Conservation (phyloP, 2,797 vertebrate genomes). For the Amphiprion clarkii region DNA sequence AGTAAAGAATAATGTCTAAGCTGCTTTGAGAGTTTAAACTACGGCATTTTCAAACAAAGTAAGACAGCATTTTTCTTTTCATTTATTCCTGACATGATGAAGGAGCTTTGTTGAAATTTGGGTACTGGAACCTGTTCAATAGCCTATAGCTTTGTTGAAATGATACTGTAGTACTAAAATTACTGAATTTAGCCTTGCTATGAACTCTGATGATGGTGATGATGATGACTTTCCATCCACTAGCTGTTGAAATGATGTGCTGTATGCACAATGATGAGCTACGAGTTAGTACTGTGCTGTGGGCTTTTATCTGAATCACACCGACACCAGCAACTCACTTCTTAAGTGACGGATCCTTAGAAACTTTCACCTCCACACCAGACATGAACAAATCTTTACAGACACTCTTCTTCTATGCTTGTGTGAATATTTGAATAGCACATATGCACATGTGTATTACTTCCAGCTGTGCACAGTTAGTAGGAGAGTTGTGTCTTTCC, state of each 20-base stretch:
- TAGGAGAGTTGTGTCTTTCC: not conserved
- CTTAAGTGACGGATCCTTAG: not conserved
- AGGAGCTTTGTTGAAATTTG: not conserved
- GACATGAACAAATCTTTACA: not conserved
- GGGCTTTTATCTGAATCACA: conserved; percentile 19
- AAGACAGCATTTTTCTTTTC: not conserved
- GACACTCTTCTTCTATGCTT: not conserved
- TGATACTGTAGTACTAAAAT: not conserved
- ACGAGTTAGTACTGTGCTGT: conserved; percentile 6
- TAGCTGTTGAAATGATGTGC: not conserved
- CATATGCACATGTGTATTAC: not conserved
- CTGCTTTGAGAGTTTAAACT: conserved; percentile 8
- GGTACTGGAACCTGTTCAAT: not conserved
- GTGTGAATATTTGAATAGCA: conserved; percentile 18
- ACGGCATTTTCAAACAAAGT: conserved; percentile 1
- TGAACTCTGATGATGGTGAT: not conserved
- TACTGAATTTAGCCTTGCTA: not conserved
- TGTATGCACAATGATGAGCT: not conserved
- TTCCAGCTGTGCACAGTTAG: conserved; percentile 8
- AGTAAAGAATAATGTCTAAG: conserved; percentile 7
- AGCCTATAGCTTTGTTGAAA: not conserved
- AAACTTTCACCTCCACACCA: not conserved
- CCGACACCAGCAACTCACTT: not conserved
- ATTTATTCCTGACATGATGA: not conserved
- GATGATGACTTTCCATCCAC: conserved; percentile 1